Conservation (phyloP, 2,113 vertebrate genomes). For the Bothrops jararaca region DNA sequence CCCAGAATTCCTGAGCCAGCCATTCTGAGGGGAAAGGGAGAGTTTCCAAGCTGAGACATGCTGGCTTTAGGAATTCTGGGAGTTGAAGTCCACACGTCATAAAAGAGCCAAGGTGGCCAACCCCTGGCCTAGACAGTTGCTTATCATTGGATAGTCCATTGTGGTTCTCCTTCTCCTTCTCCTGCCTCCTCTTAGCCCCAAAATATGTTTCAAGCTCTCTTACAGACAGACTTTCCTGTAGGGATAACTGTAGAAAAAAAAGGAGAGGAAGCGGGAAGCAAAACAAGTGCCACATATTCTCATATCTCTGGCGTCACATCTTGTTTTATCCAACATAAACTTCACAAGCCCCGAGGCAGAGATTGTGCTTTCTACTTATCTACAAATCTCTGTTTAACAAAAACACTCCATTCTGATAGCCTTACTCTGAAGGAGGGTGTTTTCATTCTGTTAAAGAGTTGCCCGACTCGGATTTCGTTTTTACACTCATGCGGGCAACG, state of each 20-base stretch:
- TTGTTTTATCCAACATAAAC: constrained; percentile 27
- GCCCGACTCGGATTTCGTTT: not conserved
- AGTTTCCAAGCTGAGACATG: too few relatives aligned
- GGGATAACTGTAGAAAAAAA: not conserved
- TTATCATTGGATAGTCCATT: not conserved
- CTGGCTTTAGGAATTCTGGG: too few relatives aligned
- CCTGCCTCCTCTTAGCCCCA: not conserved
- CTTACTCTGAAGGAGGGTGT: not conserved
- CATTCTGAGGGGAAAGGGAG: too few relatives aligned
- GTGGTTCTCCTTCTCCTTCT: not conserved
- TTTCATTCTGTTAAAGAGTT: not conserved
- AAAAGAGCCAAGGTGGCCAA: too few relatives aligned
- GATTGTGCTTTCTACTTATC: constrained; percentile 10
- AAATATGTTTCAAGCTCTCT: not conserved
- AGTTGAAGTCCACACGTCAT: too few relatives aligned
- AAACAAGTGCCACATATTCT: not conserved
- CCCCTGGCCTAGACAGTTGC: not conserved
- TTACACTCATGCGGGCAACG: not conserved
- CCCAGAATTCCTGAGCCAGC: too few relatives aligned
- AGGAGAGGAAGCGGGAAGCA: constrained; percentile 4
- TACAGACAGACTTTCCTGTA: not conserved
- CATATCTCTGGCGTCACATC: constrained; percentile 14
- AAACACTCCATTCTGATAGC: constrained; percentile 23
- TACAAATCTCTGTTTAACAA: constrained; percentile 21
- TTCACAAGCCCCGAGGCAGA: constrained; percentile 16